A percentile compares a stretch with the other conserved stretches of the same genome.
These are phyloP conservation scores for Sarcophaga subvicina DNA, from an alignment of 2,888 invertebrate species.

Conservation along the genomic window DNA sequence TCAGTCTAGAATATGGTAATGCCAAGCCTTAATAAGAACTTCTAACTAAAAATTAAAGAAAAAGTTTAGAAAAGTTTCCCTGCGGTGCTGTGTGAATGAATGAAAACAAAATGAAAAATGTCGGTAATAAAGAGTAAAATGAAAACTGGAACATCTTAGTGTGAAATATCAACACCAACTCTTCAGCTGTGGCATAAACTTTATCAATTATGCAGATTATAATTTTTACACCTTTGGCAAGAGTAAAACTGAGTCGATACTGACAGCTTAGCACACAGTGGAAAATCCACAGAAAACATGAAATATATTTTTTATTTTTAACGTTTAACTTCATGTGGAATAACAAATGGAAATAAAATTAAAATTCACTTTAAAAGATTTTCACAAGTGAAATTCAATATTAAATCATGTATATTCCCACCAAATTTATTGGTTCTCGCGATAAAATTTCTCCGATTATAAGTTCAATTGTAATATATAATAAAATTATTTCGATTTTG, in stretches of 20 bases:
- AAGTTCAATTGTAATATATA: too few relatives aligned
- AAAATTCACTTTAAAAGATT: too few relatives aligned
- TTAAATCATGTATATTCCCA: too few relatives aligned
- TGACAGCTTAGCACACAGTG: conserved; percentile 25
- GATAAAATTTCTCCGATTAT: too few relatives aligned
- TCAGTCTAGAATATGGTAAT: neutral
- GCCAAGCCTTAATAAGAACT: conserved; percentile 23
- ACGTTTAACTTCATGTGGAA: too few relatives aligned
- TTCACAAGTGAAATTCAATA: too few relatives aligned
- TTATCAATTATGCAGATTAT: conserved; percentile 79
- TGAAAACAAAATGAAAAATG: conserved; percentile 18
- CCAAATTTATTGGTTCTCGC: too few relatives aligned
- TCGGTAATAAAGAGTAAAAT: conserved; percentile 24
- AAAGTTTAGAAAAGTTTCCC: conserved; percentile 34
- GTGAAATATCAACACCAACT: conserved; percentile 19
- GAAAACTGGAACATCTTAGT: conserved; percentile 24
- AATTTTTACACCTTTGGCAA: conserved; percentile 74
- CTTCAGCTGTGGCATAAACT: conserved; percentile 59
- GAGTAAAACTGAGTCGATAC: conserved; percentile 44
- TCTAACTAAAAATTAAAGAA: conserved; percentile 20
- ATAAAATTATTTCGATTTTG: too few relatives aligned
- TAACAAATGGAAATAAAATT: too few relatives aligned
- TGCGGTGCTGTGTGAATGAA: conserved; percentile 1
- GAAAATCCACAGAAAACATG: too few relatives aligned
- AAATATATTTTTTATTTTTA: too few relatives aligned